phyloP scores from a whole-genome alignment of 1,140 invertebrate genomes.

The Calosoma granatense region DNA sequence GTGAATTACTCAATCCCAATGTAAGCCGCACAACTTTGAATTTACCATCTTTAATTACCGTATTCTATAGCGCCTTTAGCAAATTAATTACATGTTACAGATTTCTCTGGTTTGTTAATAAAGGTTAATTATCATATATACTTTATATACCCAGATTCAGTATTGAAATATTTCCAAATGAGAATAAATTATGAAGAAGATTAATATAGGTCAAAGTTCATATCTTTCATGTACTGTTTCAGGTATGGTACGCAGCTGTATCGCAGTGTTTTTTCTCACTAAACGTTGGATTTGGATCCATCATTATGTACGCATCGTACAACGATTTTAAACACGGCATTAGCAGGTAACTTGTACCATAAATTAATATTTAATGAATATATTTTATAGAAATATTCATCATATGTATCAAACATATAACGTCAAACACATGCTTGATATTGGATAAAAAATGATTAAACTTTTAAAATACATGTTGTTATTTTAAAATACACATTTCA shows the following conservation, averaged over 20 bases:
- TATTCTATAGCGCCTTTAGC: too few relatives aligned
- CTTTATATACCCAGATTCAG: too few relatives aligned
- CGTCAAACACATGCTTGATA: too few relatives aligned
- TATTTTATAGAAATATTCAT: too few relatives aligned
- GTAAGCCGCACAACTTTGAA: constrained; percentile 35
- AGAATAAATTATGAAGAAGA: constrained; percentile 26
- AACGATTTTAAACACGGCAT: constrained; percentile 72
- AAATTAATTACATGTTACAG: too few relatives aligned
- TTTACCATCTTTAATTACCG: neutral
- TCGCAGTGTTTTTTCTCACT: constrained; percentile 74
- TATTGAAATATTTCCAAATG: too few relatives aligned
- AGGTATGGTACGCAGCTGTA: constrained; percentile 73
- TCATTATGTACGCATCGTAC: constrained; percentile 64
- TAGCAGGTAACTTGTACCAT: constrained; percentile 57
- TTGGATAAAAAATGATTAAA: too few relatives aligned
- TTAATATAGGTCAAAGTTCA: neutral
- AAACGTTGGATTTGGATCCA: constrained; percentile 57
- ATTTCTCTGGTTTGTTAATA: too few relatives aligned
- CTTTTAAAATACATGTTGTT: neutral
- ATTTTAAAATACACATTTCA: neutral
- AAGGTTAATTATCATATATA: too few relatives aligned
- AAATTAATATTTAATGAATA: constrained; percentile 10
- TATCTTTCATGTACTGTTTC: constrained; percentile 13
- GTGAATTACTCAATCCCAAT: constrained; percentile 45
- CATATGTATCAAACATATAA: too few relatives aligned